These are phyloP conservation scores for Eupithecia abbreviata DNA, from an alignment of 2,888 invertebrate genomes.

Conservation along the genomic window DNA sequence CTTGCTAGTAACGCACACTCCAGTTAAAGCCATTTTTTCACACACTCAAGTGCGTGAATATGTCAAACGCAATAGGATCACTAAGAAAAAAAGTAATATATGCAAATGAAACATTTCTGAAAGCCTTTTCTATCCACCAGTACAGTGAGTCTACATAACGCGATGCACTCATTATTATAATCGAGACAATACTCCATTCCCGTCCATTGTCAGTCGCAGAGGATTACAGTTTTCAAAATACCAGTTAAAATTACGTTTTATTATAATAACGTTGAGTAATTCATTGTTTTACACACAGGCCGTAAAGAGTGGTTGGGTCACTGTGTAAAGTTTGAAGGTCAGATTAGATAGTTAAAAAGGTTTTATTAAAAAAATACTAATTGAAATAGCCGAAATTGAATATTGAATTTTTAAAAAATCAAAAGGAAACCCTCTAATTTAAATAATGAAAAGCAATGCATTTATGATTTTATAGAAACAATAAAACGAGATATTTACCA, in stretches of 20 bases:
- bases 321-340: conserved; percentile 13
- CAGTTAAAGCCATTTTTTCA: neutral
- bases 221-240: conserved; percentile 75
- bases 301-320: conserved; percentile 29
- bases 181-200: conserved; percentile 78
- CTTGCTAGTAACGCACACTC: neutral
- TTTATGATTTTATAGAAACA: neutral
- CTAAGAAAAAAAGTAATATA: no score
- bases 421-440: neutral
- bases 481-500: no score
- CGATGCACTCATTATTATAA: conserved; percentile 68
- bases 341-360: neutral
- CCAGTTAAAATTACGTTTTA: conserved; percentile 76
- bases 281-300: conserved; percentile 53
- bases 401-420: neutral
- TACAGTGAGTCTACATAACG: conserved; percentile 65
- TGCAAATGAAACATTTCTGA: neutral
- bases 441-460: neutral
- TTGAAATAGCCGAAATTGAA: neutral
- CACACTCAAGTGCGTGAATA: neutral
- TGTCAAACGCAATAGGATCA: neutral
- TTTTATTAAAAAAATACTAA: neutral
- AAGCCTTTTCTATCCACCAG: conserved; percentile 40
- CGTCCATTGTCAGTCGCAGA: conserved; percentile 76
- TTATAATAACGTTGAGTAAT: conserved; percentile 79